These are phyloP conservation scores for Panagrolaimus sp. DNA, from an alignment of 1,140 invertebrate species.

Conservation along the genomic window DNA sequence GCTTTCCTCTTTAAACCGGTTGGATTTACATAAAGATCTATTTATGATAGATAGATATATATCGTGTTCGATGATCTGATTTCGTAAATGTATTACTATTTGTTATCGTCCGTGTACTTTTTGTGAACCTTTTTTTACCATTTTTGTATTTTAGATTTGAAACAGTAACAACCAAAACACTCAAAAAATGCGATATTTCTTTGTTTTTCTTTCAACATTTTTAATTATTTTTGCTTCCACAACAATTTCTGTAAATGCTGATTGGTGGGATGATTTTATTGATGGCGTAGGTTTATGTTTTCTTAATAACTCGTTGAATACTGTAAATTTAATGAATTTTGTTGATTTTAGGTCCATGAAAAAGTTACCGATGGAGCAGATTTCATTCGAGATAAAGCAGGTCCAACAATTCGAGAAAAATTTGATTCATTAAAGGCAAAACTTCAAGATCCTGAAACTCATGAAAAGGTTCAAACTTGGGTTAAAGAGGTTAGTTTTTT, in stretches of 20 bases:
- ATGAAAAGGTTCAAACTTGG: conserved; percentile 45
- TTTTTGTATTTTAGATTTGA: too few relatives aligned
- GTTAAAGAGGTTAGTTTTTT: conserved; percentile 32
- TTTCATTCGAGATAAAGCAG: conserved; percentile 41
- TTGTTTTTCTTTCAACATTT: too few relatives aligned
- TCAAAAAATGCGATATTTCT: too few relatives aligned
- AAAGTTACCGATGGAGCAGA: conserved; percentile 32
- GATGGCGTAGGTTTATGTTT: conserved; percentile 21
- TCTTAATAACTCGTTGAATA: background rate
- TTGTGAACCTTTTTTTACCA: too few relatives aligned
- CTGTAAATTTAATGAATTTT: conserved; percentile 14
- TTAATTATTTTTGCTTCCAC: too few relatives aligned
- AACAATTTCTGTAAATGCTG: background rate
- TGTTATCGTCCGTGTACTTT: too few relatives aligned
- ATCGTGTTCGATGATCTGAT: too few relatives aligned
- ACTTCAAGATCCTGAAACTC: conserved; percentile 46
- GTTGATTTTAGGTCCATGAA: background rate
- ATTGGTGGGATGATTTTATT: conserved; percentile 36
- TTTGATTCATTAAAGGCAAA: conserved; percentile 42
- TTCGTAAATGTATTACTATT: too few relatives aligned
- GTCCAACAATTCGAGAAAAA: conserved; percentile 40
- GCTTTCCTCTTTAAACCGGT: too few relatives aligned
- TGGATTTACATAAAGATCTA: too few relatives aligned
- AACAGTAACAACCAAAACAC: too few relatives aligned
- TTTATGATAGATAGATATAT: too few relatives aligned